Percentiles rank a stretch among this genome's conserved stretches.
Conservation (phyloP, 1,140 invertebrate species). For the Philotrypesis tridentata region DNA sequence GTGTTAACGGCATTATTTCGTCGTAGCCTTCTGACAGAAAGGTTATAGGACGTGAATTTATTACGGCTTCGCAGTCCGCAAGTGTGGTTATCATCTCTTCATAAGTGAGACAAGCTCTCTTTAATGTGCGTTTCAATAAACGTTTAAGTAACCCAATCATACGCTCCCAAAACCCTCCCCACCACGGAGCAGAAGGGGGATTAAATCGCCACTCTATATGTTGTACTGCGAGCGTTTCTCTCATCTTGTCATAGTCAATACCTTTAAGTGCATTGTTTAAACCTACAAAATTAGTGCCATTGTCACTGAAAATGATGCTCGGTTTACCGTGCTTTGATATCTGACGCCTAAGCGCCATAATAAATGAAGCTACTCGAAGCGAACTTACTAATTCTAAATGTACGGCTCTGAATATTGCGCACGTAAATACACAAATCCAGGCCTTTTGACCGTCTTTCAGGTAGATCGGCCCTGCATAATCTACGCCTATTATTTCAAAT, state of each 20-base stretch:
- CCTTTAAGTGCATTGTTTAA: not conserved
- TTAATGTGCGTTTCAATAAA: too few relatives aligned
- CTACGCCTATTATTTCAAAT: slow-evolving; percentile 55
- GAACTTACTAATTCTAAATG: slow-evolving; percentile 57
- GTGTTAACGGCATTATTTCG: too few relatives aligned
- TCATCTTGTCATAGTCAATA: not conserved
- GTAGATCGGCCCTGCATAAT: slow-evolving; percentile 56
- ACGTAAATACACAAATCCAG: slow-evolving; percentile 63
- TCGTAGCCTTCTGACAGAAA: too few relatives aligned
- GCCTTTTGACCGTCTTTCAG: slow-evolving; percentile 50
- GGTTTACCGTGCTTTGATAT: slow-evolving; percentile 53
- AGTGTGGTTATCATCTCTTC: too few relatives aligned
- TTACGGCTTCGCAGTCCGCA: too few relatives aligned
- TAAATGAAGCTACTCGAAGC: slow-evolving; percentile 51
- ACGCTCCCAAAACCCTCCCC: too few relatives aligned
- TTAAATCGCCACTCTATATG: not conserved
- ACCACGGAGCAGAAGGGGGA: not conserved
- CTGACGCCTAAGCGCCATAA: slow-evolving; percentile 49
- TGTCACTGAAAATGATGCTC: not conserved
- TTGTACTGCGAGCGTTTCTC: not conserved
- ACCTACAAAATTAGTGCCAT: not conserved
- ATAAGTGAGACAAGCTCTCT: too few relatives aligned
- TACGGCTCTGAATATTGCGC: slow-evolving; percentile 55
- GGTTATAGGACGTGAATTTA: too few relatives aligned
- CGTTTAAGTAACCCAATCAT: too few relatives aligned